Evolutionary conservation across 2,113 vertebrate species (phyloP).

Genomic region (Columba janthina): DNA sequence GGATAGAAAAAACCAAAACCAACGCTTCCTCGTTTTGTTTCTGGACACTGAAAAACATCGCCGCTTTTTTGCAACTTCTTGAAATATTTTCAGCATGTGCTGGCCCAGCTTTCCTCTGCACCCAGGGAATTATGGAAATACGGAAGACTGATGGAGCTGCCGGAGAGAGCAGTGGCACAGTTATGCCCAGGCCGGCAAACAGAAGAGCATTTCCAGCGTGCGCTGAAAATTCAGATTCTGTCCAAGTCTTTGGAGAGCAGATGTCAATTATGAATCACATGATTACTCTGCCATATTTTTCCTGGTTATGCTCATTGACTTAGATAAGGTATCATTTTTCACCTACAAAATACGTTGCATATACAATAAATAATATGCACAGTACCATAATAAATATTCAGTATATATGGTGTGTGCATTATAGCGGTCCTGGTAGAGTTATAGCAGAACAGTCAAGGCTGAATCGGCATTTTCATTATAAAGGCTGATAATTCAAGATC

Average conservation of each 20-base stretch:
- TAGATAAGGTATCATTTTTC: slow-evolving; percentile 67
- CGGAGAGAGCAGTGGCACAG: neutral
- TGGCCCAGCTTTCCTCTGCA: neutral
- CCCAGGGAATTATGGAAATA: neutral
- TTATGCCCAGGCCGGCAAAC: neutral
- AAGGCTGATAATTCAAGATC: slow-evolving; percentile 57
- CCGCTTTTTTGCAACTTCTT: neutral
- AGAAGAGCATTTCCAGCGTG: neutral
- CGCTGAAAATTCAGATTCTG: slow-evolving; percentile 46
- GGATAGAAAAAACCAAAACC: neutral
- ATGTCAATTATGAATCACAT: slow-evolving; percentile 63
- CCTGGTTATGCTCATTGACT: slow-evolving; percentile 59
- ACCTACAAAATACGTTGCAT: slow-evolving; percentile 60
- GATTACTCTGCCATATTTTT: slow-evolving; percentile 58
- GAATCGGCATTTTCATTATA: slow-evolving; percentile 60
- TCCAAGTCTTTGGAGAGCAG: slow-evolving; percentile 50
- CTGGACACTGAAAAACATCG: slow-evolving; percentile 5
- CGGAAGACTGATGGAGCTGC: slow-evolving; percentile 2
- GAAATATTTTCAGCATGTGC: slow-evolving; percentile 37
- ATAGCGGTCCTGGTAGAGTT: slow-evolving; percentile 37
- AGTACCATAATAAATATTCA: slow-evolving; percentile 60
- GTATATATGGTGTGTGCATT: slow-evolving; percentile 32
- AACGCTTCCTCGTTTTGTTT: neutral
- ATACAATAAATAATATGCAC: slow-evolving; percentile 64
- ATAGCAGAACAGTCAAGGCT: slow-evolving; percentile 61